Evolutionary conservation across 2,888 invertebrate genomes (phyloP), one percentile per base, ranked within the genome.

Genomic region (Nymphalis c-album): DNA sequence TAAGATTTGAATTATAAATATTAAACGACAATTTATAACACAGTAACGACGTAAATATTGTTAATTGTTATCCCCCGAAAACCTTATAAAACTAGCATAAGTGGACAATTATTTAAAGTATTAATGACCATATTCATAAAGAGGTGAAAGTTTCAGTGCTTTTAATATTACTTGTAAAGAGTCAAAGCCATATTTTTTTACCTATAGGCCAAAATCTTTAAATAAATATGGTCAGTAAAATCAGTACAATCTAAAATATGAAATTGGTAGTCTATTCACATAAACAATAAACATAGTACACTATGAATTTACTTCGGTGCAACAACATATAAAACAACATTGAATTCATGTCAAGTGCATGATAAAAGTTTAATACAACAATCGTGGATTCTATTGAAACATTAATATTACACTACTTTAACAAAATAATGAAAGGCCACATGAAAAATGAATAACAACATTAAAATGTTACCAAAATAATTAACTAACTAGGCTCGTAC

Each of bases 341-440:
- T 47, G 8, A 59, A 64, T 64, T 45, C 35, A 63, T 48, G 63
- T 45, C 57, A 50, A 68, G 45, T 48, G 48, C 22, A 64, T 45
- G 48, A 57, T 62, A 47, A 50, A 35, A 48, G 16, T 63, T 17
- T 22, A n/a, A 22, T 59, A 58, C 61, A 64, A 64, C 64, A 58
- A 62, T 68, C 57, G 51, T 63, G 50, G 50, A 35, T 40, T 13
- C 18, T 57, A 18, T 57, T 57, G n/a, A 18, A n/a, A 40, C 55
- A 47, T 63, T 60, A 51, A 55, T 57, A 63, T 60, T 64, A 67
- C 20, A 68, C 45, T 64, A 62, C 45, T 17, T 45, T 59, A 62
- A 61, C 59, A 40, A 60, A 60, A 48, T 17, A 55, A 53, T 60
- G 57, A 55, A 71, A 71, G 71, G 71, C 71, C 71, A 71, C 71